Evolutionary conservation across 2,113 vertebrate species (phyloP).

Genomic region (Spilogale gracilis): DNA sequence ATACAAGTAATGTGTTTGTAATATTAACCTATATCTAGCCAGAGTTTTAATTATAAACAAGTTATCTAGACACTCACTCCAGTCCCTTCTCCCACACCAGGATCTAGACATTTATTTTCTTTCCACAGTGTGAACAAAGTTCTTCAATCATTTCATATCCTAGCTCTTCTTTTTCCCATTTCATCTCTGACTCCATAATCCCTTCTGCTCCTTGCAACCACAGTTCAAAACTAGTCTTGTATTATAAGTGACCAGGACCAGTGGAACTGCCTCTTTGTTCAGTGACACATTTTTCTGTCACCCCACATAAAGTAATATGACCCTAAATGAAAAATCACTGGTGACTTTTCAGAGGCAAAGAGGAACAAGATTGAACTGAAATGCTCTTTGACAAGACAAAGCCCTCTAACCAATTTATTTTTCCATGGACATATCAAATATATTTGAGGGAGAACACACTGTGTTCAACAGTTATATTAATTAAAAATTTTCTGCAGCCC

Average conservation of each 20-base stretch:
- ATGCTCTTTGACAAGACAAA: background rate
- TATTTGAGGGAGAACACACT: background rate
- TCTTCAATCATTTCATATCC: background rate
- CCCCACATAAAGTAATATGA: background rate
- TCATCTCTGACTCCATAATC: background rate
- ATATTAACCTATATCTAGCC: background rate
- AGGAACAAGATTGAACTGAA: background rate
- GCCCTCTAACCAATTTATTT: background rate
- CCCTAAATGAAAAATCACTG: background rate
- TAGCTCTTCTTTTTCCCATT: background rate
- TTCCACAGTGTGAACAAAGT: background rate
- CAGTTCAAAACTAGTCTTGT: background rate
- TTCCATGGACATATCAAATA: background rate
- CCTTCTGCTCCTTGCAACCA: background rate
- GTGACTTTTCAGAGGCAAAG: background rate
- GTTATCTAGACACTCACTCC: fast-evolving
- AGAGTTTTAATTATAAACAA: background rate
- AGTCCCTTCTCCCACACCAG: background rate
- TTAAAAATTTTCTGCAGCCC: background rate
- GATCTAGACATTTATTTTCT: background rate
- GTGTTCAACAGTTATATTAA: background rate
- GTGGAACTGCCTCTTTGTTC: background rate
- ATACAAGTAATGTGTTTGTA: background rate
- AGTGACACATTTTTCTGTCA: background rate
- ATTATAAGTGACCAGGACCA: background rate